Base-by-base conservation (phyloP, 2,797 vertebrate genomes). In the Gouania willdenowi region DNA sequence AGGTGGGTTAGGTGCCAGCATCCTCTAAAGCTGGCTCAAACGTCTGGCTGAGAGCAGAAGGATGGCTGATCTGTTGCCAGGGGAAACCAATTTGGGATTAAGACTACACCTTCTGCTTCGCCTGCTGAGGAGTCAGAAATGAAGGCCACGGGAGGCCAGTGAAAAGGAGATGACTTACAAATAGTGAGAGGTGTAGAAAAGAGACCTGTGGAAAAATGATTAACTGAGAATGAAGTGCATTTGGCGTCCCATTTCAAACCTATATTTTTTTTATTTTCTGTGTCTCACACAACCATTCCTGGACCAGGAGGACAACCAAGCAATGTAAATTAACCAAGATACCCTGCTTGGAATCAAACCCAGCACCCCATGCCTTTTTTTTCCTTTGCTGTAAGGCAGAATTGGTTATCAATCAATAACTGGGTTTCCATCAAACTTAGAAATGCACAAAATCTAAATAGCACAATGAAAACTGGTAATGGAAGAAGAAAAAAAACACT, bases 31-130 rank as follows among this genome's bases (percentile, higher is more conserved):
- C 26, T 26, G 5, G 37, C 8, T 29, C 63, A 64, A 61, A 51
- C 2, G 28, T 8, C 35, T 48, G 5, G 8, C 16, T 16, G 34
- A 55, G 30, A 64, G 31, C 22, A 8, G 45, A 36, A 38, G 22
- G 38, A 28, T 24, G 41, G 45, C 65, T 45, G 63, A 55, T 52
- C 49, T 52, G 64, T 71, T 75, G 62, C 71, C 33, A 61, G 24
- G 57, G 55, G 73, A 47, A 58, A 71, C 71, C 27, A 53, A 57
- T 27, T 40, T 43, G 18, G 41, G 53, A 56, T 72, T 52, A 44
- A 54, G 58, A 61, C 46, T 35, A 22, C 42, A 32, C 12, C 48
- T 42, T 56, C 33, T 35, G 60, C 64, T 45, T 54, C 9, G 42
- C 47, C 48, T 38, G 48, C 54, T 33, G 47, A 62, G 61, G 50